These are phyloP conservation scores for Lerema accius DNA, from an alignment of 1,140 invertebrate genomes.

Conservation along the genomic window DNA sequence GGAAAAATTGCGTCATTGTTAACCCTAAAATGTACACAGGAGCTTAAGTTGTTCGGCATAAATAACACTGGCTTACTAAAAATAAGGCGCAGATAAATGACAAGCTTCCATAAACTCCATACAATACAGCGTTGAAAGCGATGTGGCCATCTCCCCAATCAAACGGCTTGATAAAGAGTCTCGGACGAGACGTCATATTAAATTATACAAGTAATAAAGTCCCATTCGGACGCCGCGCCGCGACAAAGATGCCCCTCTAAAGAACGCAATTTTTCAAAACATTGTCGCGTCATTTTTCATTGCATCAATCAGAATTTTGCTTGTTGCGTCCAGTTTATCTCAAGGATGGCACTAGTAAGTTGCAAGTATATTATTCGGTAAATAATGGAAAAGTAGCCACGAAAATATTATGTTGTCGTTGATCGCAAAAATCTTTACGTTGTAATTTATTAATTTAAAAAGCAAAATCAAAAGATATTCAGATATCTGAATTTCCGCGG, in stretches of 20 bases:
- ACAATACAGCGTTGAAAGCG: slow-evolving; percentile 33
- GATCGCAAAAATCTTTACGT: too few species aligned
- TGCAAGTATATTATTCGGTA: too few species aligned
- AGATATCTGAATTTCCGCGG: too few species aligned
- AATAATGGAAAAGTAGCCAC: too few species aligned
- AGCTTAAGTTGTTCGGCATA: neutral
- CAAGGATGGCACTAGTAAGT: slow-evolving; percentile 53
- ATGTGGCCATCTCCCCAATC: too few species aligned
- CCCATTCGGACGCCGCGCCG: slow-evolving; percentile 52
- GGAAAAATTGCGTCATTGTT: too few species aligned
- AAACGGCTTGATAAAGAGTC: too few species aligned
- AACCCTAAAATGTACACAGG: too few species aligned
- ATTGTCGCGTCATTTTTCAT: slow-evolving; percentile 79
- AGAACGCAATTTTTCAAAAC: slow-evolving; percentile 74
- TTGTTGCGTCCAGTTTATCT: slow-evolving; percentile 46
- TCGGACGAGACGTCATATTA: slow-evolving; percentile 50
- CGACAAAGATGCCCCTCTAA: slow-evolving; percentile 57
- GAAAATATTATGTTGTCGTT: too few species aligned
- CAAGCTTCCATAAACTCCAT: slow-evolving; percentile 38
- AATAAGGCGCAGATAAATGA: slow-evolving; percentile 73
- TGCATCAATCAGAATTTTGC: slow-evolving; percentile 71
- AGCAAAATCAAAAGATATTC: too few species aligned
- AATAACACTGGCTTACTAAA: slow-evolving; percentile 25
- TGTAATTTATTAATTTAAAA: too few species aligned
- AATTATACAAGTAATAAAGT: slow-evolving; percentile 78